Conservation (phyloP, 2,113 vertebrate species). For the Mesembrinibis cayennensis region DNA sequence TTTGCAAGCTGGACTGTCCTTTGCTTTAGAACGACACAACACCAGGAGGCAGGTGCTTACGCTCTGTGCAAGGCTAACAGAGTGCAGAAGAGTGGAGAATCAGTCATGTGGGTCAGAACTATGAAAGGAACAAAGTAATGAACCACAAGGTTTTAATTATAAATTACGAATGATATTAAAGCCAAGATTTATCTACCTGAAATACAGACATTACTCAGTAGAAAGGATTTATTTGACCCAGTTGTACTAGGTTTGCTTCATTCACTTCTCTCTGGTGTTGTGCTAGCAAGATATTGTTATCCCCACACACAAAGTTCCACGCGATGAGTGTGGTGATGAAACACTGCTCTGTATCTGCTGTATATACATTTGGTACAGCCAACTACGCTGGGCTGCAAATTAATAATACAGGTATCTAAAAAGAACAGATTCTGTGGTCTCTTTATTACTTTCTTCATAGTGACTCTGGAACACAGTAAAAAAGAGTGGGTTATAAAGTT, state of each 20-base stretch:
- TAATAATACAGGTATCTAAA: background rate
- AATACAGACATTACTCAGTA: background rate
- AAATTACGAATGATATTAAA: background rate
- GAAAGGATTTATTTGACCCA: background rate
- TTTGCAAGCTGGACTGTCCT: background rate
- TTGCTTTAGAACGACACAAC: background rate
- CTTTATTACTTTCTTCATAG: background rate
- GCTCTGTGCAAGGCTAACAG: background rate
- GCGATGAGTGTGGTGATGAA: background rate
- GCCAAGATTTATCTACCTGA: background rate
- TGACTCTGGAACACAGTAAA: background rate
- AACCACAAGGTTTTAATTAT: conserved; percentile 22
- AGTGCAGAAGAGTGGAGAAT: background rate
- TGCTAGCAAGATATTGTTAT: background rate
- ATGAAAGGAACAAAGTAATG: background rate
- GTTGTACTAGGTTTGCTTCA: background rate
- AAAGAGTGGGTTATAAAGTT: background rate
- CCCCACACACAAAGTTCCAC: background rate
- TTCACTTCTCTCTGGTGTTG: background rate
- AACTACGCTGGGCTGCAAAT: background rate
- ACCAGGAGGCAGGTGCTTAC: background rate
- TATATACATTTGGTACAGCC: background rate
- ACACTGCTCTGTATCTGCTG: background rate
- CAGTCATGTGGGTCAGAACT: background rate
- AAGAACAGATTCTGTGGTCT: background rate